Percentiles rank a stretch among this genome's conserved stretches.
Conservation (phyloP, 2,797 vertebrate genomes). For the Lerista edwardsae region DNA sequence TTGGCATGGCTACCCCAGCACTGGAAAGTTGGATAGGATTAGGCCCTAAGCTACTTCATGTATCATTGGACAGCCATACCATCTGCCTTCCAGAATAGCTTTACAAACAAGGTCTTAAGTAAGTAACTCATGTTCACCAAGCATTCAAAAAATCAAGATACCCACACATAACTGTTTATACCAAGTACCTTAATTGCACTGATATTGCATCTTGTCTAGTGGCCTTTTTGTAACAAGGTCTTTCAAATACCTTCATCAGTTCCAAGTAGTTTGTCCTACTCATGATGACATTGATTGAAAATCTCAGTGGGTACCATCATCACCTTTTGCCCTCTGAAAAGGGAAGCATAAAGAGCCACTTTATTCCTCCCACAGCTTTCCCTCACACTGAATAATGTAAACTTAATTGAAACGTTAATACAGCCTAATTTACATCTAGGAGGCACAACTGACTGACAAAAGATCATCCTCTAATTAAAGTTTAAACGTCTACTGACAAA, state of each 20-base stretch:
- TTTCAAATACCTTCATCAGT: background rate
- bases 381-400: slow-evolving; percentile 37
- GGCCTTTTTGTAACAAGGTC: background rate
- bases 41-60: background rate
- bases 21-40: too few species aligned
- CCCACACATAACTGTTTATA: background rate
- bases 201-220: background rate
- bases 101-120: background rate
- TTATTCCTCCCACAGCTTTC: slow-evolving; percentile 33
- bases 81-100: background rate
- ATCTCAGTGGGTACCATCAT: background rate
- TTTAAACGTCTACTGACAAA: slow-evolving; percentile 57
- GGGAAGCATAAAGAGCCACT: slow-evolving; percentile 25
- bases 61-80: too few species aligned
- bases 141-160: background rate
- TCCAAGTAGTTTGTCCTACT: background rate
- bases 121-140: background rate
- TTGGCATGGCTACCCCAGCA: too few species aligned
- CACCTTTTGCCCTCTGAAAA: slow-evolving; percentile 9
- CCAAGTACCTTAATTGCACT: background rate
- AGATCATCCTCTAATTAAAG: slow-evolving; percentile 56
- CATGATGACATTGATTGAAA: background rate
- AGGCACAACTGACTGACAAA: slow-evolving; percentile 51
- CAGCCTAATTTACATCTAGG: slow-evolving; percentile 42
- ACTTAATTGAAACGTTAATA: slow-evolving; percentile 56